Percentiles rank a stretch among this genome's conserved stretches.
Evolutionary conservation across 2,888 invertebrate genomes (phyloP).

Genomic region (Tenodera sinensis): DNA sequence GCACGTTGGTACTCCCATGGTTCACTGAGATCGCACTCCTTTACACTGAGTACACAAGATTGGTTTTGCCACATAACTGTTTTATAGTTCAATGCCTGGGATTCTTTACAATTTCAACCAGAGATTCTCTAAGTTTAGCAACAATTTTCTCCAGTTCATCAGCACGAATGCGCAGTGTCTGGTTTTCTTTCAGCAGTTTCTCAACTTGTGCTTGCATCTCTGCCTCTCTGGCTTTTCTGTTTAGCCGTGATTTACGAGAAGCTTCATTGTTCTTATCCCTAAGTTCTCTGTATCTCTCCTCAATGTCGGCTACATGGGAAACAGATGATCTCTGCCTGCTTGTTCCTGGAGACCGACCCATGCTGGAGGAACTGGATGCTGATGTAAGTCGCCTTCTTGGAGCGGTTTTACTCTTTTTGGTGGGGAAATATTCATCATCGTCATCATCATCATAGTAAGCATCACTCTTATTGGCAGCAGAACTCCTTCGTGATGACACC

Average conservation of each 20-base stretch:
- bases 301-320: background rate
- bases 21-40: background rate
- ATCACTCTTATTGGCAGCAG: background rate
- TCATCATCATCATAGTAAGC: background rate
- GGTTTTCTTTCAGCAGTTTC: constrained; percentile 60
- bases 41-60: background rate
- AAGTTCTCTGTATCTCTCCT: constrained; percentile 59
- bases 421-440: background rate
- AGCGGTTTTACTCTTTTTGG: background rate
- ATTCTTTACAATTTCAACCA: constrained; percentile 44
- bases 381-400: background rate
- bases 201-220: constrained; percentile 54
- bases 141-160: constrained; percentile 66
- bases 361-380: background rate
- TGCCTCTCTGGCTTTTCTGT: constrained; percentile 59
- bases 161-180: constrained; percentile 60
- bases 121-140: constrained; percentile 59
- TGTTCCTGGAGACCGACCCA: background rate
- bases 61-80: background rate
- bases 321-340: background rate
- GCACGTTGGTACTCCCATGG: background rate
- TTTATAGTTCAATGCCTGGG: background rate
- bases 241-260: constrained; percentile 68
- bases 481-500: background rate
- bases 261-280: constrained; percentile 77